Evolutionary conservation across 1,140 invertebrate genomes (phyloP), one percentile per base, ranked within the genome.

Genomic region (Drosophila watanabei): DNA sequence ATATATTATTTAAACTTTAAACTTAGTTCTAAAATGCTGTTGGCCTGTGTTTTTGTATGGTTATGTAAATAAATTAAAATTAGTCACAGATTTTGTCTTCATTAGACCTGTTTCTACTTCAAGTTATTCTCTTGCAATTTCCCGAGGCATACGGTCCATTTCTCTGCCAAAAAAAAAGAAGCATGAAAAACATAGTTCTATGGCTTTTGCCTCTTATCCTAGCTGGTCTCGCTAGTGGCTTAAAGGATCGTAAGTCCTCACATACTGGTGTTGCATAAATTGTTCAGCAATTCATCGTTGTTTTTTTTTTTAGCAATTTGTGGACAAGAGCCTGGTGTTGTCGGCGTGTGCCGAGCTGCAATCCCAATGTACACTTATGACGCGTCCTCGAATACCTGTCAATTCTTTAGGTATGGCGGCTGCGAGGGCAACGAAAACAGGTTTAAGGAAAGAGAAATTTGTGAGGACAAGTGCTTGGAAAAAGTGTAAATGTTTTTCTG

Each of bases 341-440:
- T 11, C 11, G 43, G 10, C 2, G 1, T 0, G 18, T 45, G 43
- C 43, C 18, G 8, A 5, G n/a, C 8, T 4, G 0, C 0, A 10
- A 2, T 10, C 0, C 4, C 2, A 10, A 10, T 1, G 0, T 45
- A 0, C 20, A 20, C 43, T 1, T 45, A 20, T 18, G 11, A 20
- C 43, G 0, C 5, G 5, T 0, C 0, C 0, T 0, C 0, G 11
- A 20, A 45, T 45, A 2, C 2, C 1, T 45, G 43, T 20, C 0
- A 2, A 11, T 2, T 0, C 5, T 45, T 11, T 45, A 0, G 2
- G 0, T 45, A 45, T 45, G 18, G 43, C 43, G 43, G 43, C 1
- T 45, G 43, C 20, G 0, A 0, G 1, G 43, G 18, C 43, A 45
- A 11, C 10, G 5, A 11, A 45, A 45, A 45, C 11, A 11, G 1